phyloP scores from a whole-genome alignment of 1,140 invertebrate genomes.

The Dryas iulia region DNA sequence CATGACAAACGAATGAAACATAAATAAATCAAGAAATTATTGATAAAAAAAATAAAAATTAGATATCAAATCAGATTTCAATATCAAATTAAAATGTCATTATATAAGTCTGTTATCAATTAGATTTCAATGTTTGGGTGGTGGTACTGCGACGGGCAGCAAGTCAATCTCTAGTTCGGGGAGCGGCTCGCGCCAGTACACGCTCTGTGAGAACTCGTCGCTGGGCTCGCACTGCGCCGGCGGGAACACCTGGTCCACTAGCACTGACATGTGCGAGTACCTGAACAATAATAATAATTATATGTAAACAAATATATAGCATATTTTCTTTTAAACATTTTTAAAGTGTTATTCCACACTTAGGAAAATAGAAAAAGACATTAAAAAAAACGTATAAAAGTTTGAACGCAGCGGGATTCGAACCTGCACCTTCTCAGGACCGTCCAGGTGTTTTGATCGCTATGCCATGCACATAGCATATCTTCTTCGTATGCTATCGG shows the following conservation, averaged over 20 bases:
- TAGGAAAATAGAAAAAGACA: too few species aligned
- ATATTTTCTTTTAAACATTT: too few species aligned
- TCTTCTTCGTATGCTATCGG: too few species aligned
- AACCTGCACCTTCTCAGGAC: too few species aligned
- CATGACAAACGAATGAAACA: background rate
- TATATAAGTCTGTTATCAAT: too few species aligned
- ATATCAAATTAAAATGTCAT: background rate
- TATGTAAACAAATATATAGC: too few species aligned
- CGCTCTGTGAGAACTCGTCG: constrained; percentile 93
- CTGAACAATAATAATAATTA: constrained; percentile 82
- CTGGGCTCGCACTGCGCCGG: constrained; percentile 85
- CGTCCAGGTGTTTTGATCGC: too few species aligned
- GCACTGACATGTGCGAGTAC: constrained; percentile 94
- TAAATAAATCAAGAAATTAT: too few species aligned
- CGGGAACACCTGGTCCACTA: constrained; percentile 97
- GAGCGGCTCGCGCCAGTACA: constrained; percentile 95
- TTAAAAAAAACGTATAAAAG: too few species aligned
- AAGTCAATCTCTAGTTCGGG: constrained; percentile 54
- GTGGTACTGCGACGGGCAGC: constrained; percentile 34
- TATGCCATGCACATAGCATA: too few species aligned
- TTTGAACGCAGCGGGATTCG: too few species aligned
- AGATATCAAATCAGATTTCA: background rate
- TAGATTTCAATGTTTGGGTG: background rate
- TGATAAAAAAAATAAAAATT: background rate
- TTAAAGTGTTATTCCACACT: too few species aligned